These are phyloP conservation scores for Drosophila lutescens DNA, from an alignment of 2,888 invertebrate species.

Conservation along the genomic window DNA sequence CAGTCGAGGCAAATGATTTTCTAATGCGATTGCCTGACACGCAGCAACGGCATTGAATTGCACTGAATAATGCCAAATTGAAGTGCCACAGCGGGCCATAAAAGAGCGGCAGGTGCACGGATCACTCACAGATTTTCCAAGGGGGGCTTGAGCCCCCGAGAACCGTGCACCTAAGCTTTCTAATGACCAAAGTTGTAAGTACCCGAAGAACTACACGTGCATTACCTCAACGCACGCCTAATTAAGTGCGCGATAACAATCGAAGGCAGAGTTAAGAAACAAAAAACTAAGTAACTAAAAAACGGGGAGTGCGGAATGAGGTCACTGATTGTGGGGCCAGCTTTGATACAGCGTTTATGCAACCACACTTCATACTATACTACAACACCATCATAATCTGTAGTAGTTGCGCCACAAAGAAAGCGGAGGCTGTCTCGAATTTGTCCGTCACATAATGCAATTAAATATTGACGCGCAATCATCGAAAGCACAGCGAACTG, in stretches of 20 bases:
- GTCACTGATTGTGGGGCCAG: constrained; percentile 56
- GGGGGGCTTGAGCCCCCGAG: not conserved
- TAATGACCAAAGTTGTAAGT: constrained; percentile 66
- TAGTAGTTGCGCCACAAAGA: constrained; percentile 53
- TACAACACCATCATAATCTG: constrained; percentile 19
- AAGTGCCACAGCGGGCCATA: constrained; percentile 38
- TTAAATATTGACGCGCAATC: constrained; percentile 57
- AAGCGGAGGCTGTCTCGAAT: constrained; percentile 56
- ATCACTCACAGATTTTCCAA: constrained; percentile 34
- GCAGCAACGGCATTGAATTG: constrained; percentile 45
- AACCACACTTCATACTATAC: constrained; percentile 38
- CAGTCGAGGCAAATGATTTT: constrained; percentile 57
- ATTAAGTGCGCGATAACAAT: constrained; percentile 70
- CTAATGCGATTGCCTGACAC: constrained; percentile 56
- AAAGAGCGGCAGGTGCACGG: constrained; percentile 55
- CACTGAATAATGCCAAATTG: constrained; percentile 57
- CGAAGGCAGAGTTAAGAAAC: constrained; percentile 18
- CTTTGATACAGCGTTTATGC: constrained; percentile 35
- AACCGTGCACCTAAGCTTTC: constrained; percentile 64
- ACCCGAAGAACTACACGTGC: constrained; percentile 38
- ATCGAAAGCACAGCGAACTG: constrained; percentile 68
- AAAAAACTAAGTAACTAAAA: not conserved
- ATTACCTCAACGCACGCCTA: constrained; percentile 68
- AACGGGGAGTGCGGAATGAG: constrained; percentile 50
- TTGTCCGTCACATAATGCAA: constrained; percentile 64